phyloP scores from a whole-genome alignment of 2,888 invertebrate species.

The Ophonus ardosiacus region DNA sequence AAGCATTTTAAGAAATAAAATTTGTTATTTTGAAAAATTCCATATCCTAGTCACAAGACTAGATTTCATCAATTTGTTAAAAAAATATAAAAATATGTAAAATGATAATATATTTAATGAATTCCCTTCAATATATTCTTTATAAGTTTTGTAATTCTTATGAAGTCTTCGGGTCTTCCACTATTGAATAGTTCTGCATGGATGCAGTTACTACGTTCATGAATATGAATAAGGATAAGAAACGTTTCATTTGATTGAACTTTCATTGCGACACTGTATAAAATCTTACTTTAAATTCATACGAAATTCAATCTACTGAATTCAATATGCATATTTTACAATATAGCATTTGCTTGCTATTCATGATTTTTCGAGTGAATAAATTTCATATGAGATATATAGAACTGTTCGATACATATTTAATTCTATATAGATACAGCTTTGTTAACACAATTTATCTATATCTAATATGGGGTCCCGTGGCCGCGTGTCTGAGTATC shows the following conservation, averaged over 20 bases:
- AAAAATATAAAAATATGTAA: no score
- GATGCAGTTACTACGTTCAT: not conserved
- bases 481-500: no score
- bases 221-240: constrained; percentile 19
- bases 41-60: no score
- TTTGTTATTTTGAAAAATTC: no score
- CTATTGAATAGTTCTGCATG: not conserved
- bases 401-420: not conserved
- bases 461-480: no score
- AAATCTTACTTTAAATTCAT: constrained; percentile 35
- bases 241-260: constrained; percentile 33
- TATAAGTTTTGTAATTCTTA: no score
- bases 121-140: no score
- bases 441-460: not conserved
- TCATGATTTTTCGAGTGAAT: constrained; percentile 20
- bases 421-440: not conserved
- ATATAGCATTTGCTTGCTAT: constrained; percentile 21
- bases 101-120: no score
- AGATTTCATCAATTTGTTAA: no score
- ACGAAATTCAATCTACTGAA: constrained; percentile 26
- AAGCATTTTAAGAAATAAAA: no score
- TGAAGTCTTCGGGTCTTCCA: no score
- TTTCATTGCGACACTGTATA: constrained; percentile 29
- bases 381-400: not conserved
- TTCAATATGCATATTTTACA: constrained; percentile 47